A percentile compares a stretch with the other conserved stretches of the same genome.
These are phyloP conservation scores for Sternotherus odoratus DNA, from an alignment of 2,797 vertebrate species.

Conservation along the genomic window DNA sequence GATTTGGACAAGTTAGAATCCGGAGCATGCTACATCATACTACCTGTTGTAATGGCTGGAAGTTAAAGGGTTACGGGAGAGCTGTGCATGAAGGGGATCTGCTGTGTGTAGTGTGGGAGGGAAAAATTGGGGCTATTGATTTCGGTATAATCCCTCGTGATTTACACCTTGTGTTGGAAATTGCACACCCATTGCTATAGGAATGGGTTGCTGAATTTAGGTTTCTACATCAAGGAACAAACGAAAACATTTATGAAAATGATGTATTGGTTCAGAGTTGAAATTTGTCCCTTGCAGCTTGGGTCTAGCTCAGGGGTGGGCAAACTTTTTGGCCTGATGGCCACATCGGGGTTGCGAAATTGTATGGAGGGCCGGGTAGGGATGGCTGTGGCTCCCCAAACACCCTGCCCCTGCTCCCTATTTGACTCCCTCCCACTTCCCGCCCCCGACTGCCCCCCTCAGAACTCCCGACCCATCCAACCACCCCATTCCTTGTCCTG, in stretches of 20 bases:
- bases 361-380: too few species aligned
- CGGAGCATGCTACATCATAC: neutral
- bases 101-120: neutral
- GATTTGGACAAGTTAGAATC: neutral
- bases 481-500: too few species aligned
- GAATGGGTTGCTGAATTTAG: neutral
- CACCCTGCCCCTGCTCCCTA: too few species aligned
- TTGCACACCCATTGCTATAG: neutral
- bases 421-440: too few species aligned
- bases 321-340: too few species aligned
- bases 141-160: neutral
- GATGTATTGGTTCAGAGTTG: too few species aligned
- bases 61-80: neutral
- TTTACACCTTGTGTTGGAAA: neutral
- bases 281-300: neutral
- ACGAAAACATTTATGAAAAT: neutral
- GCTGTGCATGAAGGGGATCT: neutral
- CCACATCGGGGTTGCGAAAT: too few species aligned
- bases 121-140: neutral
- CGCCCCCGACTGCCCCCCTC: too few species aligned
- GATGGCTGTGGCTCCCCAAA: too few species aligned
- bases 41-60: neutral
- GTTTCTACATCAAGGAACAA: neutral
- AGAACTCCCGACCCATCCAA: too few species aligned
- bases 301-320: neutral